A percentile compares a stretch with the other conserved stretches of the same genome.
Conservation (phyloP, 1,140 invertebrate genomes). For the Holcopasites calliopsidis region DNA sequence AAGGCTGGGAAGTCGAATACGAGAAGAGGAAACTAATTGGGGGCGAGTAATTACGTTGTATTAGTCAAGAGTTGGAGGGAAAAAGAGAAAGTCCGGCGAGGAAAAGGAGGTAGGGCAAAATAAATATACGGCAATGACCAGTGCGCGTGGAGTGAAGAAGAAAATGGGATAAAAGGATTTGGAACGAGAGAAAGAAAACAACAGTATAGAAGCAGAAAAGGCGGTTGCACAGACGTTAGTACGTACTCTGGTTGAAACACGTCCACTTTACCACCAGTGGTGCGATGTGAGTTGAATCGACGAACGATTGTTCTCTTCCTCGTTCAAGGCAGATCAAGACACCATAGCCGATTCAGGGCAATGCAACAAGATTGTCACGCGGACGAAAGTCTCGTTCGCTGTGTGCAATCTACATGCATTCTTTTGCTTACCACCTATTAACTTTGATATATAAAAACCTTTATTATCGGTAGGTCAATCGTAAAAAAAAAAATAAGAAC, state of each 20-base stretch:
- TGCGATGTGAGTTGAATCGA: conserved; percentile 33
- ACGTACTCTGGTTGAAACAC: conserved; percentile 34
- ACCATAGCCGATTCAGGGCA: neutral
- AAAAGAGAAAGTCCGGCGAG: neutral
- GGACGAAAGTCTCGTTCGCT: neutral
- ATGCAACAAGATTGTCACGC: conserved; percentile 7
- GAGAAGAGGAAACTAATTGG: conserved; percentile 4
- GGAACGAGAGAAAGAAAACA: conserved; percentile 14
- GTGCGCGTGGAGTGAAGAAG: neutral
- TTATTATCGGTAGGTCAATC: neutral
- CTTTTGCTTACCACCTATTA: neutral
- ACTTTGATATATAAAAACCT: neutral
- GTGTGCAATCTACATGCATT: neutral
- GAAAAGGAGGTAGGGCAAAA: neutral
- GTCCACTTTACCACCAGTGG: conserved; percentile 45
- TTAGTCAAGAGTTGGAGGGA: too few species aligned
- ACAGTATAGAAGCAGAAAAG: conserved; percentile 1
- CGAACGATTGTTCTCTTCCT: conserved; percentile 6
- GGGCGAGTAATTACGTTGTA: conserved; percentile 4
- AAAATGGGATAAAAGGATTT: neutral
- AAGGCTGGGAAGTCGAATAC: conserved; percentile 6
- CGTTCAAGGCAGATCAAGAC: neutral
- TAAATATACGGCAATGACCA: too few species aligned
- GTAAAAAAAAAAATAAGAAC: neutral
- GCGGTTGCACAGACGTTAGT: conserved; percentile 9